A percentile compares a stretch with the other conserved stretches of the same genome.
These are phyloP conservation scores for Drosophila suzukii DNA, from an alignment of 1,140 invertebrate species.

Conservation along the genomic window DNA sequence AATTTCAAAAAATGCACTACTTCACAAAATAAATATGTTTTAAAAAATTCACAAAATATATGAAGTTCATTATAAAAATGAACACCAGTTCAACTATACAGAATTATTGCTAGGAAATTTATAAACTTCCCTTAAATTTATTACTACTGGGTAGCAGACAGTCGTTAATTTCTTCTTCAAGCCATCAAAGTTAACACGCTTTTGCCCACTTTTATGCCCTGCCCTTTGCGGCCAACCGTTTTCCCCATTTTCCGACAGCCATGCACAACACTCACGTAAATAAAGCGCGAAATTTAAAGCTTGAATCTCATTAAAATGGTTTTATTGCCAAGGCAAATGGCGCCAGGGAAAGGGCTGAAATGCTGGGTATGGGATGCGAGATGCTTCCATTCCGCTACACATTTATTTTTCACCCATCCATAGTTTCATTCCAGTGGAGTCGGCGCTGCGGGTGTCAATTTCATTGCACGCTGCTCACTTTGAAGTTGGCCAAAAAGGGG, in stretches of 20 bases:
- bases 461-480: slow-evolving; percentile 69
- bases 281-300: slow-evolving; percentile 81
- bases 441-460: slow-evolving; percentile 77
- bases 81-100: too few relatives aligned
- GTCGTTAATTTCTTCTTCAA: not conserved
- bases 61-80: not conserved
- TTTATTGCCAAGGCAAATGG: slow-evolving; percentile 68
- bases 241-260: not conserved
- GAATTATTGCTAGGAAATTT: not conserved
- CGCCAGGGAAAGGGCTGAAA: slow-evolving; percentile 10
- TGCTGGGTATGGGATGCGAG: not conserved
- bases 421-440: slow-evolving; percentile 64
- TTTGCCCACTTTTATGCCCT: slow-evolving; percentile 30
- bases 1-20: too few relatives aligned
- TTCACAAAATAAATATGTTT: too few relatives aligned
- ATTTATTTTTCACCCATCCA: slow-evolving; percentile 69
- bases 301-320: slow-evolving; percentile 80
- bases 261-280: slow-evolving; percentile 63
- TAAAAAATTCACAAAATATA: too few relatives aligned
- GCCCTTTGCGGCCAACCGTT: slow-evolving; percentile 16
- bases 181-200: slow-evolving; percentile 38
- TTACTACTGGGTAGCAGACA: slow-evolving; percentile 3
- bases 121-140: too few relatives aligned
- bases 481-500: slow-evolving; percentile 63
- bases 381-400: slow-evolving; percentile 75